Percentiles rank a stretch among this genome's conserved stretches.
phyloP scores from a whole-genome alignment of 2,113 vertebrate genomes.

The Pyxicephalus adspersus region DNA sequence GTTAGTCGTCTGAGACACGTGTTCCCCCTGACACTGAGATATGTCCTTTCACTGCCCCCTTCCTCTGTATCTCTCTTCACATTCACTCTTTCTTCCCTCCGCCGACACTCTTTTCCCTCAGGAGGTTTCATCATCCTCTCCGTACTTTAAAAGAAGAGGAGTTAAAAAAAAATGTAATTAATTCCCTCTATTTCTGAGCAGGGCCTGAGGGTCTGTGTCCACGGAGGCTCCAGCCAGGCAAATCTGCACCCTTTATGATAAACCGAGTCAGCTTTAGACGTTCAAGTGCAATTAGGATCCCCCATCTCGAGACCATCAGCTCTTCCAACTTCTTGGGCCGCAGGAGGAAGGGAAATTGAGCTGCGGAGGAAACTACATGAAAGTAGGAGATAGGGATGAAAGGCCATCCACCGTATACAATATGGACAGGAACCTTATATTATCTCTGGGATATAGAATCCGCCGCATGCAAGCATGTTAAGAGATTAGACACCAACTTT shows the following conservation, averaged over 20 bases:
- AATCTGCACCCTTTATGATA: constrained; percentile 99
- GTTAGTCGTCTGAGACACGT: constrained; percentile 10
- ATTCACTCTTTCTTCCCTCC: constrained; percentile 57
- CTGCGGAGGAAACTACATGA: constrained; percentile 48
- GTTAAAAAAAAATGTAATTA: constrained; percentile 93
- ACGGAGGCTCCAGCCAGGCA: constrained; percentile 84
- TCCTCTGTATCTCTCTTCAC: constrained; percentile 56
- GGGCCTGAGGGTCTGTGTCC: constrained; percentile 84
- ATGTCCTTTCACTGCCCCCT: constrained; percentile 40
- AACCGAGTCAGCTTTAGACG: constrained; percentile 79
- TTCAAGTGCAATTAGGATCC: constrained; percentile 70
- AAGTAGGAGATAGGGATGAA: constrained; percentile 53
- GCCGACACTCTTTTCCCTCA: constrained; percentile 51
- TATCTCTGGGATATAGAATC: constrained; percentile 26
- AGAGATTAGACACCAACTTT: constrained; percentile 36
- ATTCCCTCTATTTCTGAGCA: constrained; percentile 96
- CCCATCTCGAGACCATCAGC: constrained; percentile 57
- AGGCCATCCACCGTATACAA: constrained; percentile 37
- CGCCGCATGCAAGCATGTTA: constrained; percentile 17
- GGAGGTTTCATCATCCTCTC: constrained; percentile 64
- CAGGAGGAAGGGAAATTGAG: constrained; percentile 23
- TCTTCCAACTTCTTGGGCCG: constrained; percentile 43
- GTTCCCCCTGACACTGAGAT: constrained; percentile 3
- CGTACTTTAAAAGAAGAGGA: constrained; percentile 79
- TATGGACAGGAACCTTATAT: constrained; percentile 36